These are phyloP conservation scores for Petrolisthes manimaculis DNA, from an alignment of 2,888 invertebrate species.

Conservation along the genomic window DNA sequence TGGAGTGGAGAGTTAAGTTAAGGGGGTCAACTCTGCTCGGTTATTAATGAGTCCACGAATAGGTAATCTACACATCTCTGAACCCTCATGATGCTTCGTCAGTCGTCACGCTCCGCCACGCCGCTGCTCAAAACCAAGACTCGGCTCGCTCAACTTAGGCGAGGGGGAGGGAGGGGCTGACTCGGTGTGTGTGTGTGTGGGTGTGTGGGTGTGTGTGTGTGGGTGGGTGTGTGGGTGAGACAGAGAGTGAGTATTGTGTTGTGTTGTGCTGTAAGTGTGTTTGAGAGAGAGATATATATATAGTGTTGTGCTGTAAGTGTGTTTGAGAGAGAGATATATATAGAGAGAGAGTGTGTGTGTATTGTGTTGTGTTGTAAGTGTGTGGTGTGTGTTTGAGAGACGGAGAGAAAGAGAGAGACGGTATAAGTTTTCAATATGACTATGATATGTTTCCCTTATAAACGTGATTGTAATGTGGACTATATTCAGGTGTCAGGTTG, in stretches of 20 bases:
- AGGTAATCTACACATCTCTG: slow-evolving; percentile 52
- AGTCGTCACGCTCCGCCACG: slow-evolving; percentile 42
- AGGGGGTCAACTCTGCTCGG: slow-evolving; percentile 28
- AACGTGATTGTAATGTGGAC: too few species aligned
- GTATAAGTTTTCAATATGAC: too few species aligned
- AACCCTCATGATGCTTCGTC: slow-evolving; percentile 46
- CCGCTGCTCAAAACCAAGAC: slow-evolving; percentile 42
- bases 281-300: neutral
- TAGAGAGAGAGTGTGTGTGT: too few species aligned
- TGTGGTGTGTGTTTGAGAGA: neutral
- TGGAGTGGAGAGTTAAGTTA: neutral
- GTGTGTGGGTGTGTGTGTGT: neutral
- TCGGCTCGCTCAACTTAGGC: neutral
- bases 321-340: too few species aligned
- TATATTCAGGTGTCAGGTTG: too few species aligned
- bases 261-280: too few species aligned
- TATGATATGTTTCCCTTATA: too few species aligned
- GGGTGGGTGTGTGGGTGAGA: too few species aligned
- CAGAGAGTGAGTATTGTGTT: too few species aligned
- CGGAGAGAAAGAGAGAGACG: too few species aligned
- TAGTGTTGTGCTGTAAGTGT: neutral
- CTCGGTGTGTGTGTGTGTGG: neutral
- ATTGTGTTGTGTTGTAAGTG: neutral
- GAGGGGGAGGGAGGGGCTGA: neutral
- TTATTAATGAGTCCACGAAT: slow-evolving; percentile 57